phyloP scores from a whole-genome alignment of 2,888 invertebrate species.

The Cheilosia pagana region DNA sequence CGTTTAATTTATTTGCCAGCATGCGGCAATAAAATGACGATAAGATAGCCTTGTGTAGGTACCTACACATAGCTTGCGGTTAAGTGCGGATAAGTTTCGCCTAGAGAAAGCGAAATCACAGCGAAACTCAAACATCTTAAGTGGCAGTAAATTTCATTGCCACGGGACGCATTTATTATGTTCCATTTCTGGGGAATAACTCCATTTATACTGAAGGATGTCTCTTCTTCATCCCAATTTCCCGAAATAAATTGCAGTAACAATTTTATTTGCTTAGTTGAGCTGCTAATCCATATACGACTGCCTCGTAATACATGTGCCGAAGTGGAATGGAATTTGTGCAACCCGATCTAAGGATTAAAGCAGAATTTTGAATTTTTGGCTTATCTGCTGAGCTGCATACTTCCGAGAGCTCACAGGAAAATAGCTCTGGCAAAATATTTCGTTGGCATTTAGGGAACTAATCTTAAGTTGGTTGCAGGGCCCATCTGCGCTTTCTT shows the following conservation, averaged over 20 bases:
- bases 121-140: constrained; percentile 43
- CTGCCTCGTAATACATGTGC: too few species aligned
- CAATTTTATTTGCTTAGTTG: neutral
- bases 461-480: neutral
- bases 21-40: constrained; percentile 32
- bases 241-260: neutral
- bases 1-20: constrained; percentile 37
- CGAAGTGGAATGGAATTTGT: neutral
- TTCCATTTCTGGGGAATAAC: constrained; percentile 21
- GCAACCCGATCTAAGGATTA: neutral
- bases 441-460: too few species aligned
- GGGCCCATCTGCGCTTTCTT: too few species aligned
- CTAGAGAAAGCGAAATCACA: constrained; percentile 35
- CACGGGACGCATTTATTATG: constrained; percentile 16
- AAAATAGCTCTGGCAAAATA: too few species aligned
- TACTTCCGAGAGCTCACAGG: too few species aligned
- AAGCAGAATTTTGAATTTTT: neutral
- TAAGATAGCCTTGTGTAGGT: neutral
- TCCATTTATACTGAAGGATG: constrained; percentile 2
- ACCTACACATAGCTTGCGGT: constrained; percentile 10
- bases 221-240: constrained; percentile 11
- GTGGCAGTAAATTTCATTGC: constrained; percentile 51
- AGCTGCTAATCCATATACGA: neutral
- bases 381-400: too few species aligned
- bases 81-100: constrained; percentile 5